These are phyloP conservation scores for Syngnathoides biaculeatus DNA, from an alignment of 2,113 vertebrate genomes.

Conservation along the genomic window DNA sequence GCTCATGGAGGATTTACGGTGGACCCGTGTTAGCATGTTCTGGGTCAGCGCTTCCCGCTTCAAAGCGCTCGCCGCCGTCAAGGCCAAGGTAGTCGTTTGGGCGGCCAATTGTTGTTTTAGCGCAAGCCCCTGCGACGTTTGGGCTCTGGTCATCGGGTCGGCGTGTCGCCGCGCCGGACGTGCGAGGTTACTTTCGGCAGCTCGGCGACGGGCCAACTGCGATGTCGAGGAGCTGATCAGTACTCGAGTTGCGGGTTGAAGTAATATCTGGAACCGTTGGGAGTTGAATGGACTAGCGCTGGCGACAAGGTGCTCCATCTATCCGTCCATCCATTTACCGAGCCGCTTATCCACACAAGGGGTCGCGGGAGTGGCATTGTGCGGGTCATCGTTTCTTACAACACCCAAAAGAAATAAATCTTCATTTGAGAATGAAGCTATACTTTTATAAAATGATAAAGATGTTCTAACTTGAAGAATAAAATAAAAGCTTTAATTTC, in stretches of 20 bases:
- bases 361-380: too few species aligned
- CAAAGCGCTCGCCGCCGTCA: slow-evolving; percentile 31
- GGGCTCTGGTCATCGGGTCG: slow-evolving; percentile 3
- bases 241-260: not conserved
- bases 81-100: slow-evolving; percentile 60
- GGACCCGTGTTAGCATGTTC: slow-evolving; percentile 6
- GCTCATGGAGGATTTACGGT: not conserved
- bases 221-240: slow-evolving; percentile 53
- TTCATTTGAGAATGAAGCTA: too few species aligned
- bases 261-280: not conserved
- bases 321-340: too few species aligned
- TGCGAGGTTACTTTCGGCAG: slow-evolving; percentile 73
- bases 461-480: too few species aligned
- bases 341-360: too few species aligned
- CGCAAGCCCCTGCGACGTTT: slow-evolving; percentile 9
- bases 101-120: slow-evolving; percentile 58
- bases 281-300: too few species aligned
- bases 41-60: slow-evolving; percentile 33
- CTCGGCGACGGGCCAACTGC: too few species aligned
- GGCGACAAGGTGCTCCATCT: too few species aligned
- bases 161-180: slow-evolving; percentile 20
- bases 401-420: too few species aligned
- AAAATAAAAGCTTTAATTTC: too few species aligned
- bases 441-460: too few species aligned
- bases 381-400: too few species aligned